phyloP scores from a whole-genome alignment of 1,140 invertebrate species.

The Platyura marginata region DNA sequence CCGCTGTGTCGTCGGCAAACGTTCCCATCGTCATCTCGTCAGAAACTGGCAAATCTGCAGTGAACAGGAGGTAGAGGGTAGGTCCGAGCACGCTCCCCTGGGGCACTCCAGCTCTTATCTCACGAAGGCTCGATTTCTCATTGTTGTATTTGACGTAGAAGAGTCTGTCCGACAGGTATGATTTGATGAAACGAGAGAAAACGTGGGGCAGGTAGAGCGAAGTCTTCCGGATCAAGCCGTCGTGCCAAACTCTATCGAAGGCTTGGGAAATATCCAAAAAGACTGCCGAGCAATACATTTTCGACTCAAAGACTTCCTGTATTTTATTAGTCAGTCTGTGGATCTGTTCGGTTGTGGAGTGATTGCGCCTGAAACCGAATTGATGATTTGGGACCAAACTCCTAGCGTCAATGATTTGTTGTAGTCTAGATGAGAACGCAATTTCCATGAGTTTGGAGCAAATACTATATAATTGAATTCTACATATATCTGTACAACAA shows the following conservation, averaged over 20 bases:
- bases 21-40: slow-evolving; percentile 4
- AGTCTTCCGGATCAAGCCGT: slow-evolving; percentile 10
- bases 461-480: no score
- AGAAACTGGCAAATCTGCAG: slow-evolving; percentile 7
- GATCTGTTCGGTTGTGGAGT: slow-evolving; percentile 1
- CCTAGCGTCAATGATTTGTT: no score
- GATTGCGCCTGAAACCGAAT: no score
- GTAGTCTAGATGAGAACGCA: no score
- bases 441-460: no score
- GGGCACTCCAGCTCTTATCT: slow-evolving; percentile 9
- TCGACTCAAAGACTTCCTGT: slow-evolving; percentile 6
- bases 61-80: slow-evolving; percentile 9
- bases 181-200: slow-evolving; percentile 7
- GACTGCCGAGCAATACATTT: slow-evolving; percentile 7
- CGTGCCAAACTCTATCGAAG: slow-evolving; percentile 16
- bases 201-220: slow-evolving; percentile 4
- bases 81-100: slow-evolving; percentile 10
- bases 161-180: slow-evolving; percentile 11
- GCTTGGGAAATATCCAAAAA: slow-evolving; percentile 17
- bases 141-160: slow-evolving; percentile 10
- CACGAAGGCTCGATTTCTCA: slow-evolving; percentile 3
- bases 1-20: slow-evolving; percentile 14
- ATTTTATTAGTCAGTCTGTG: slow-evolving; percentile 4
- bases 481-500: no score
- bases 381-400: no score